Evolutionary conservation across 2,113 vertebrate species (phyloP).

Genomic region (Meles meles): DNA sequence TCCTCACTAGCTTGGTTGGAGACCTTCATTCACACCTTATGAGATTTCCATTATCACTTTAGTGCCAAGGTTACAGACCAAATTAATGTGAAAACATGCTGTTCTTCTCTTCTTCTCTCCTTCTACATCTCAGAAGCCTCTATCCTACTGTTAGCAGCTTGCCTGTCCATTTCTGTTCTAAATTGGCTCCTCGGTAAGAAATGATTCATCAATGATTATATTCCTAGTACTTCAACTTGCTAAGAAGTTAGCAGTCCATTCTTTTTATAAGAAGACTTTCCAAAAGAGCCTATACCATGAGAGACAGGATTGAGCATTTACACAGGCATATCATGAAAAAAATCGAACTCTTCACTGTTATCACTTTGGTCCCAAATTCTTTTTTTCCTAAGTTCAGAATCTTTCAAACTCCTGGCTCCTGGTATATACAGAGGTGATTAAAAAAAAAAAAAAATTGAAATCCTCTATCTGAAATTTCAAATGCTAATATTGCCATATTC

Average conservation of each 20-base stretch:
- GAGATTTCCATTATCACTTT: slow-evolving; percentile 62
- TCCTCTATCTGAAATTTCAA: neutral
- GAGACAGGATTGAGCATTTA: neutral
- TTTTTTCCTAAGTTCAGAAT: neutral
- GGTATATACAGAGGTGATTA: neutral
- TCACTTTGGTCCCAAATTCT: neutral
- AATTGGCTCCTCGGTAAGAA: slow-evolving; percentile 33
- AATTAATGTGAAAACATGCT: slow-evolving; percentile 53
- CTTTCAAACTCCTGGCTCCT: neutral
- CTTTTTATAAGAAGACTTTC: neutral
- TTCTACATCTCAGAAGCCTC: slow-evolving; percentile 21
- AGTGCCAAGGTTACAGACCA: slow-evolving; percentile 18
- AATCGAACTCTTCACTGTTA: neutral
- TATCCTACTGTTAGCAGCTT: slow-evolving; percentile 21
- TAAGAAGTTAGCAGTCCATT: neutral
- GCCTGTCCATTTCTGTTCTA: slow-evolving; percentile 42
- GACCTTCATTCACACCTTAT: slow-evolving; percentile 23
- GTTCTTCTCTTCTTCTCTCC: slow-evolving; percentile 12
- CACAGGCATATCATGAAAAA: neutral
- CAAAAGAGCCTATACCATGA: neutral
- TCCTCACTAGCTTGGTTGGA: slow-evolving; percentile 26
- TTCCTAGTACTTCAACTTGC: neutral
- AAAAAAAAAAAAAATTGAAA: neutral
- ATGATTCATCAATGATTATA: neutral
- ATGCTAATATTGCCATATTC: neutral